Evolutionary conservation across 2,797 vertebrate species (phyloP).

Genomic region (Morelia viridis): DNA sequence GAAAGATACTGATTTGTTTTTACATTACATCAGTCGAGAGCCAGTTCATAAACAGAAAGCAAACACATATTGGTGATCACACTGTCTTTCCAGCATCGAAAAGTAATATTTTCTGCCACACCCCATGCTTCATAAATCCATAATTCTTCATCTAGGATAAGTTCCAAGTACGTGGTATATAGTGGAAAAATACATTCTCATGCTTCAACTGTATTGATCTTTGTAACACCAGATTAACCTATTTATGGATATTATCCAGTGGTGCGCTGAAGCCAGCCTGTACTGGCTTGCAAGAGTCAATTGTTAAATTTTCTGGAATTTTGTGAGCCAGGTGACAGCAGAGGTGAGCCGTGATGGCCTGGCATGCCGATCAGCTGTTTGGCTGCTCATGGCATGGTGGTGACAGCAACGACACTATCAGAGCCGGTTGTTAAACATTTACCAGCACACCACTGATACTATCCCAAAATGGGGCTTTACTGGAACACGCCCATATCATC

Average conservation of each 20-base stretch:
- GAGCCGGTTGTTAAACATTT: background rate
- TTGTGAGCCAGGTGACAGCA: background rate
- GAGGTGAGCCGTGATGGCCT: background rate
- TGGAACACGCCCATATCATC: background rate
- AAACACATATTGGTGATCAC: background rate
- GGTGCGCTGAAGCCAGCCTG: background rate
- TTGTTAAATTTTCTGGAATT: background rate
- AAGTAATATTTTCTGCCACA: background rate
- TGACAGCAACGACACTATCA: background rate
- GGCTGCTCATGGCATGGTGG: background rate
- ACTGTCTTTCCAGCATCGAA: background rate
- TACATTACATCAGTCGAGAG: background rate
- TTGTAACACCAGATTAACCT: background rate
- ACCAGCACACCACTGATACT: background rate
- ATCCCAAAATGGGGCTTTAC: background rate
- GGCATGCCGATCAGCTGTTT: background rate
- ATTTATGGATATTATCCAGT: background rate
- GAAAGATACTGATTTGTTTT: background rate
- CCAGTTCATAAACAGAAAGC: background rate
- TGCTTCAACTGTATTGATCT: background rate
- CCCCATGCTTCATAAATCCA: background rate
- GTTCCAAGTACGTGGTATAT: background rate
- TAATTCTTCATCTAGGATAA: background rate
- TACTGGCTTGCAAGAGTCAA: background rate
- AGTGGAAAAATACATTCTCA: background rate